Evolutionary conservation across 2,797 vertebrate species (phyloP).

Genomic region (Vultur gryphus): DNA sequence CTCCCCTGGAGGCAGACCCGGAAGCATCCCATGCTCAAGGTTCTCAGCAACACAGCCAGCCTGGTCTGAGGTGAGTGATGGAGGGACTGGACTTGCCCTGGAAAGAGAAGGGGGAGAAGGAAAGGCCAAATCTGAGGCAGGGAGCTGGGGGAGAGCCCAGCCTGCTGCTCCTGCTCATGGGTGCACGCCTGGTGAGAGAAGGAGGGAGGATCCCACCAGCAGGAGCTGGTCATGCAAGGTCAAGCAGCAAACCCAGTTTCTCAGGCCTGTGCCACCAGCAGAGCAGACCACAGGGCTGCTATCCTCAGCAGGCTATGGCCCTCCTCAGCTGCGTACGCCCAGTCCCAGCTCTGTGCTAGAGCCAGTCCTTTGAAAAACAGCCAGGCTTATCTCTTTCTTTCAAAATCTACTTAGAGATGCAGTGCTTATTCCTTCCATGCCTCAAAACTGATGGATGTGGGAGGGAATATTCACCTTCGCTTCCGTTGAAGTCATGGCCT

Average conservation of each 20-base stretch:
- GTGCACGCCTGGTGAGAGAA: neutral
- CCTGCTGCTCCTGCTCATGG: neutral
- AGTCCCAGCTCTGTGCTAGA: neutral
- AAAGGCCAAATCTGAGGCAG: neutral
- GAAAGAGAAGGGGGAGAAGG: neutral
- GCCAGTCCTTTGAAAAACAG: neutral
- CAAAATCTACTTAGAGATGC: neutral
- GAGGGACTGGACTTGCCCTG: neutral
- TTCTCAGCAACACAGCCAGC: neutral
- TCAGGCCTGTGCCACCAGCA: neutral
- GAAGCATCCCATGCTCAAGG: rapidly evolving
- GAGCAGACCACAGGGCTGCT: neutral
- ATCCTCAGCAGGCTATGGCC: neutral
- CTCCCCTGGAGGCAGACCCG: neutral
- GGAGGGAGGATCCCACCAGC: neutral
- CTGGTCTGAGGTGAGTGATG: neutral
- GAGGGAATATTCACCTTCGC: neutral
- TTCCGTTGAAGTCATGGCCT: neutral
- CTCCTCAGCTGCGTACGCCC: neutral
- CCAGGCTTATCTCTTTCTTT: neutral
- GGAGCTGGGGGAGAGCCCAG: neutral
- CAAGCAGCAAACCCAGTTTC: neutral
- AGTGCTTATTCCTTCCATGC: neutral
- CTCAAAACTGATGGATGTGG: neutral
- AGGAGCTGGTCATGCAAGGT: neutral